Base-by-base conservation (phyloP, 1,140 invertebrate species). In the Sycophaga agraensis region DNA sequence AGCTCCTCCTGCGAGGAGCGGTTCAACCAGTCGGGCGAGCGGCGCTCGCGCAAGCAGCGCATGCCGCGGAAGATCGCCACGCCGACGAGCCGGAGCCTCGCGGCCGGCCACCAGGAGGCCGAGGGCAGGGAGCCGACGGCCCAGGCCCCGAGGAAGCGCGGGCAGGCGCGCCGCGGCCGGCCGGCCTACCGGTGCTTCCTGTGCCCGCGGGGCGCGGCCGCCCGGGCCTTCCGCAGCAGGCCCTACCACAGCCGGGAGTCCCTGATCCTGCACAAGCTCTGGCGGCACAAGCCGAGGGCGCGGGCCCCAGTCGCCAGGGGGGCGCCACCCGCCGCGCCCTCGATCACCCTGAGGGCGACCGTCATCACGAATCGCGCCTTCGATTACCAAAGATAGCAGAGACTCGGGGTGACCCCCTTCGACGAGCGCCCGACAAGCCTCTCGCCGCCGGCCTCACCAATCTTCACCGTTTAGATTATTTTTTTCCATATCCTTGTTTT, bases 221-320 rank as follows among this genome's bases (percentile, higher is more conserved):
- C 72, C 5, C 66, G 70, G 11, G 65, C 6, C 21, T 37, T 0
- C 11, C 51, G 2, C 2, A 57, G n/a, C 8, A 24, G 45, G 39
- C 77, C 77, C 0, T 83, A 83, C 58, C 82, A 83, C 42, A 82
- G 74, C 4, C 73, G 72, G 12, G 74, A 74, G 14, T 82, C 82
- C 0, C 59, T 84, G 42, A 65, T 74, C 1, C 57, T 84, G 21
- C 82, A 84, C 64, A 71, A 67, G 4, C 51, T 78, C 17, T 84
- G 82, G 82, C 73, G 75, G 31, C 82, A 84, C 42, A 31, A 21
- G 22, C 34, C 16, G 11, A 42, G 1, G 31, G 62, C 35, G 28
- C 42, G 43, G 43, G 17, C 31, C 5, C 45, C 16, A 22, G 5
- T 12, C 1, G 6, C 4, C 7, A 4, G 11, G 24, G 12, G 3